Evolutionary conservation across 1,140 invertebrate species (phyloP), one percentile per base, ranked within the genome.

Genomic region (Coboldia fuscipes): DNA sequence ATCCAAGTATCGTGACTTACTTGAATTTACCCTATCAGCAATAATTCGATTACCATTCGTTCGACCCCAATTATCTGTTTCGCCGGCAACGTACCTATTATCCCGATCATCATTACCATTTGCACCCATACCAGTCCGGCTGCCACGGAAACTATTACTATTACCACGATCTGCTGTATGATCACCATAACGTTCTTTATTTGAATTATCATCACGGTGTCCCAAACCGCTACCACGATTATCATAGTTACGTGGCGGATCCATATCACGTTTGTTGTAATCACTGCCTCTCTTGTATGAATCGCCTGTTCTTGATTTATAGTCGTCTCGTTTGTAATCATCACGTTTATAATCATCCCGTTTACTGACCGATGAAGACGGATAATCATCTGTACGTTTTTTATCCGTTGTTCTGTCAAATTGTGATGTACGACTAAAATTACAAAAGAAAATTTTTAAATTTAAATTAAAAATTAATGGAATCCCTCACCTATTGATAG

Each of bases 231-330:
- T 41, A 6, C 13, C 7, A 14, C 35, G 17, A 14, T 21, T 17
- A 30, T 26, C 35, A 22, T 30, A 36, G 3, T 19, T 17, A 3
- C 16, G 9, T 5, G 30, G 18, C 6, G 51, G 40, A 33, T 43
- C 51, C 7, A 54, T 48, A 38, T 53, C 54, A 21, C 51, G 48
- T 27, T 54, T 54, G 32, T 43, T 46, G 20, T 42, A 37, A 28
- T 32, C 30, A 14, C 8, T 20, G 4, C 50, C 52, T 15, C 50
- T 46, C 26, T 52, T 52, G 33, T 44, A 48, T 21, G 43, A 37
- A 28, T 17, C 34, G 26, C 29, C 18, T 34, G 35, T 38, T 36
- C 36, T 37, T 12, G 37, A 37, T 23, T 53, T 48, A 9, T 50
- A 48, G n/a, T 35, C 41, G 13, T 37, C 37, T 21, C 50, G 48